A percentile compares a stretch with the other conserved stretches of the same genome.
phyloP scores from a whole-genome alignment of 2,113 vertebrate genomes.

The Macroglossus sobrinus region DNA sequence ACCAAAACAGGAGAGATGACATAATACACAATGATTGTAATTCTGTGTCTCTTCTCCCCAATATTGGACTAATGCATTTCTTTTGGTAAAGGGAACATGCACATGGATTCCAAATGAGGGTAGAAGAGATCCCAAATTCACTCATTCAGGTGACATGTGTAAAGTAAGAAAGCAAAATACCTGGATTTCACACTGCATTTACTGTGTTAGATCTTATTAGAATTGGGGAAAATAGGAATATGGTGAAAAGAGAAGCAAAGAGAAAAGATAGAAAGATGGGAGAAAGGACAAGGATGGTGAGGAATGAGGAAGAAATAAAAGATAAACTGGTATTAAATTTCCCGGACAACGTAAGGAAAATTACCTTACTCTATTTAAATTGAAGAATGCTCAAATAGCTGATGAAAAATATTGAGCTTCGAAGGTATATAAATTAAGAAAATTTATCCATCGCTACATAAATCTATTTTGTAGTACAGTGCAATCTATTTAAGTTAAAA shows the following conservation, averaged over 20 bases:
- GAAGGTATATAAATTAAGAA: neutral
- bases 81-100: neutral
- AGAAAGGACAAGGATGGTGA: neutral
- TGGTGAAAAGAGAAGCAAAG: neutral
- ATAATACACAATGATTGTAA: neutral
- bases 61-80: neutral
- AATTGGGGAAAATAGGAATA: neutral
- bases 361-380: neutral
- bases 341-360: neutral
- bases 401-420: neutral
- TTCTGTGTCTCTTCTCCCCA: neutral
- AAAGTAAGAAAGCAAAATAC: neutral
- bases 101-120: neutral
- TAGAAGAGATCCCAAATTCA: neutral
- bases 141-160: neutral
- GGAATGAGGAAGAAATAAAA: neutral
- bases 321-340: neutral
- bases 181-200: neutral
- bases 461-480: neutral
- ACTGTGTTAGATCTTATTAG: neutral
- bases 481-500: neutral
- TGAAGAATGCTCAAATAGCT: neutral
- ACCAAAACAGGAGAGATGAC: neutral
- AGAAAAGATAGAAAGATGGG: neutral
- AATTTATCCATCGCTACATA: neutral